These are phyloP conservation scores for Empis livida DNA, from an alignment of 2,888 invertebrate genomes.

Conservation along the genomic window DNA sequence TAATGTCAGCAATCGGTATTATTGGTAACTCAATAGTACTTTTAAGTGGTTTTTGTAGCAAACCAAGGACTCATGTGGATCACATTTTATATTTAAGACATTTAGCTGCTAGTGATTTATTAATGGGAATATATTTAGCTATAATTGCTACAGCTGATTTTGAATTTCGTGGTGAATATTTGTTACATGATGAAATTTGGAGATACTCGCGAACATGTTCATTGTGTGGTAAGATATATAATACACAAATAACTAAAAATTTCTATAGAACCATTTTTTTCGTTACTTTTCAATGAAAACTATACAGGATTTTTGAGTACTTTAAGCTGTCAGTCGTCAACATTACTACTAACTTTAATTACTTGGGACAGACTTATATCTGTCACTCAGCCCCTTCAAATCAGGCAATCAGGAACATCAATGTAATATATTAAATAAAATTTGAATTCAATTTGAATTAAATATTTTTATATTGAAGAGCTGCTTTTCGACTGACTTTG, in stretches of 20 bases:
- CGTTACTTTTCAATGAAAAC: too few relatives aligned
- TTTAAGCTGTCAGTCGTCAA: constrained; percentile 47
- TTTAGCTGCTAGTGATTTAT: constrained; percentile 45
- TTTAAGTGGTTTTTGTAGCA: constrained; percentile 40
- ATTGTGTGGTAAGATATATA: constrained; percentile 38
- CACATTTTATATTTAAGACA: constrained; percentile 49
- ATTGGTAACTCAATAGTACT: constrained; percentile 45
- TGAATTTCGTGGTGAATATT: constrained; percentile 40
- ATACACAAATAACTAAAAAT: background rate
- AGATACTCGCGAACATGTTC: constrained; percentile 42
- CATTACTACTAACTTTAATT: constrained; percentile 44
- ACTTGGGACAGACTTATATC: constrained; percentile 49
- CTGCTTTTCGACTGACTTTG: constrained; percentile 36
- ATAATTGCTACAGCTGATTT: constrained; percentile 44
- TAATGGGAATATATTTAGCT: constrained; percentile 50
- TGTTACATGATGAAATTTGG: constrained; percentile 44
- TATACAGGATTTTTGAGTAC: constrained; percentile 43
- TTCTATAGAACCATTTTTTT: too few relatives aligned
- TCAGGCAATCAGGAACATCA: constrained; percentile 24
- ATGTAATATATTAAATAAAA: background rate
- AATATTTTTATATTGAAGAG: constrained; percentile 23
- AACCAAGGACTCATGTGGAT: constrained; percentile 42
- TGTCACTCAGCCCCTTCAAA: constrained; percentile 43
- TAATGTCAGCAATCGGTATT: constrained; percentile 45
- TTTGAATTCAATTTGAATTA: background rate